Base-by-base conservation (phyloP, 2,888 invertebrate species). In the Meloe dianella region DNA sequence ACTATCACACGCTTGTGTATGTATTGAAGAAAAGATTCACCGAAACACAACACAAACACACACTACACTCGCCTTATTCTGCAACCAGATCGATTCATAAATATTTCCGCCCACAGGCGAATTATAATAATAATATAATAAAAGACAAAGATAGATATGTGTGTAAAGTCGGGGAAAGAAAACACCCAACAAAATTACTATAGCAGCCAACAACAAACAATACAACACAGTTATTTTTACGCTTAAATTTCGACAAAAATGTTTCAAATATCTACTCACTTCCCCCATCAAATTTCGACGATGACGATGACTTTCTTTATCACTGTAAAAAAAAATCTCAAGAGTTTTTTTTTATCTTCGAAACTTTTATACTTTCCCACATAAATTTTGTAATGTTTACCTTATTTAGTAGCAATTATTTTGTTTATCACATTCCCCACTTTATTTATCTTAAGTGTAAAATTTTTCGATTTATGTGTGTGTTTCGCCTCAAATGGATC, bases 11-110 rank as follows among this genome's bases (percentile, higher is more conserved):
- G 5, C n/a, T n/a, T n/a, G 17, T 6, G 1, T 5, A 1, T 47
- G 20, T 47, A 9, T 20, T 20, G 1, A 20, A 7, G 47, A 47
- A 20, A 10, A 47, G 6, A 47, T 47, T 22, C 47, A 63, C n/a
- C 29, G 68, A 60, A 62, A 64, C 60, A 38, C 24, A 51, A 20
- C 24, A 22, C 41, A 27, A 60, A 62, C 65, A 65, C 54, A 60
- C 63, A 41, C 59, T 66, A 41, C 66, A 57, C 61, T 57, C 67
- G 68, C 47, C 61, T 59, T 38, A 17, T 63, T 68, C 68, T 68
- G 68, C 61, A 69, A 69, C 69, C 66, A 66, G 66, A 69, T 66
- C 69, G 69, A 69, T 69, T 69, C 66, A 69, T 69, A 69, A 69
- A 69, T 69, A 69, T 66, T 69, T 66, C 69, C 69, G 69, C 69